These are phyloP conservation scores for human DNA, from an alignment of 2,113 vertebrate species.

Conservation along the genomic window GRCh38 chr1:182799501-182800000, in stretches of 20 bases:
- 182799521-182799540: not conserved
- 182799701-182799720: not conserved
- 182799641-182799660: not conserved
- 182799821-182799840: not conserved
- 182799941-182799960: not conserved
- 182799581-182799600: not conserved
- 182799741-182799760: not conserved
- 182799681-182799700: not conserved
- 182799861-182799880: not conserved
- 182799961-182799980: not conserved
- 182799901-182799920: not conserved
- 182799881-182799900: not conserved
- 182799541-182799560: not conserved
- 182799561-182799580: conserved; percentile 1
- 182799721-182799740: not conserved
- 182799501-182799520: not conserved
- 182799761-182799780: not conserved
- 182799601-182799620: not conserved
- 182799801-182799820: not conserved
- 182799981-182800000: not conserved
- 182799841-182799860: not conserved
- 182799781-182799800: not conserved
- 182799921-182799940: not conserved
- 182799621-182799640: not conserved
- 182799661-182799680: not conserved